Base-by-base conservation (phyloP, 1,140 invertebrate genomes). In the Phymorhynchus buccinoides region DNA sequence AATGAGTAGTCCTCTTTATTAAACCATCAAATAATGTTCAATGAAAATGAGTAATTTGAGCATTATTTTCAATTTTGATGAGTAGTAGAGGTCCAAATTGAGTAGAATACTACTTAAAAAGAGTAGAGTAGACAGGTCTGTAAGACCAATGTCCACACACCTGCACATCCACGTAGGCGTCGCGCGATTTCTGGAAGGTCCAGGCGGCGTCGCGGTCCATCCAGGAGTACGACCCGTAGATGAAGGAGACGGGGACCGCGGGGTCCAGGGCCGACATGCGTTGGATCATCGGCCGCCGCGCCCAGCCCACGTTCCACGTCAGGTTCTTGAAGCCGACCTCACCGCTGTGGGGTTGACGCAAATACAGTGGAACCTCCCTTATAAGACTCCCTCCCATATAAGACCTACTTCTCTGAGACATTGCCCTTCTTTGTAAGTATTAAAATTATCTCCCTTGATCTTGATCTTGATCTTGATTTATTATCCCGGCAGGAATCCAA, bases 171-270 rank as follows among this genome's bases (percentile, higher is more conserved):
- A 98, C 97, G 89, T 95, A 96, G 22, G 96, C 35, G 66, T 35
- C 94, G 44, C 93, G 91, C 4, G 66, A 32, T 35, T 37, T 32
- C 30, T 35, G 30, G 66, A 32, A 37, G 83, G 97, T 92, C 88
- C 97, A 96, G 0, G 96, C 96, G 14, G 96, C 95, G 14, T 95
- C 95, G 89, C 96, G 96, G 91, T 99, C 97, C 80, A 99, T 96
- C 98, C 98, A 99, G 12, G 97, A 98, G 86, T 97, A 95, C 37
- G 96, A 96, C 2, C 98, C 98, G 93, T 97, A 98, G 48, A 99
- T 94, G 78, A 99, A 95, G 30, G 97, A 98, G 86, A 99, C 96
- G 0, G 97, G 97, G 85, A 99, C 95, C 86, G 95, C 93, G 14
- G 94, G 91, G 84, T 95, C 92, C 30, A 99, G 93, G 84, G 96